phyloP scores from a whole-genome alignment of 2,797 vertebrate species.

The Mionectes olivaceus region DNA sequence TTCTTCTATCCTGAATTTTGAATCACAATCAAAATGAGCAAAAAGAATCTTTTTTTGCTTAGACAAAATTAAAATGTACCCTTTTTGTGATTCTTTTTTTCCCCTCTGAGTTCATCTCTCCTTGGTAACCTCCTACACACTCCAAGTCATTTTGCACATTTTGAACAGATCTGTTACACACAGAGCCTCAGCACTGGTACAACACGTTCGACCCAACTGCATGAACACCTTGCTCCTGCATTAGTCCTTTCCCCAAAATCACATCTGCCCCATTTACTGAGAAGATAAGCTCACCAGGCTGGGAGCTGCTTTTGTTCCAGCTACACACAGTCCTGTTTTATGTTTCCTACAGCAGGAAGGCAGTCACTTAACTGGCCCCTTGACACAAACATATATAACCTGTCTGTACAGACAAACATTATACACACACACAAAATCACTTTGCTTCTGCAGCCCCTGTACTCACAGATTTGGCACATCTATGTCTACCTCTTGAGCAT shows the following conservation, averaged over 20 bases:
- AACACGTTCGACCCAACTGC: rapidly evolving
- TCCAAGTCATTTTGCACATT: background rate
- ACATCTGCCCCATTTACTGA: background rate
- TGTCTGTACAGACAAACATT: background rate
- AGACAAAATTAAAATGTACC: conserved; percentile 1
- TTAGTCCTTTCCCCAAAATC: background rate
- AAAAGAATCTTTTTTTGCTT: background rate
- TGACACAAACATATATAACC: background rate
- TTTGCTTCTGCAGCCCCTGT: background rate
- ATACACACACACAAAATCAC: background rate
- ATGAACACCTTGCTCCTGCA: background rate
- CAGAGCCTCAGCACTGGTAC: background rate
- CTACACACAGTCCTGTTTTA: background rate
- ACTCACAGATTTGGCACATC: background rate
- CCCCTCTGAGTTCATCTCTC: background rate
- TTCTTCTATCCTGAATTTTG: background rate
- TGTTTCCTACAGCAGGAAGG: background rate
- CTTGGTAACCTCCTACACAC: conserved; percentile 49
- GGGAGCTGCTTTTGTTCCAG: background rate
- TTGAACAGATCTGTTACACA: background rate
- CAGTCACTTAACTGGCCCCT: background rate
- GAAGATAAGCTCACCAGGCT: background rate
- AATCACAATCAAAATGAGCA: background rate
- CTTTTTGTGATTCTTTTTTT: background rate
- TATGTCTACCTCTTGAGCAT: rapidly evolving